These are phyloP conservation scores for Bombylius discolor DNA, from an alignment of 2,888 invertebrate species.

Conservation along the genomic window DNA sequence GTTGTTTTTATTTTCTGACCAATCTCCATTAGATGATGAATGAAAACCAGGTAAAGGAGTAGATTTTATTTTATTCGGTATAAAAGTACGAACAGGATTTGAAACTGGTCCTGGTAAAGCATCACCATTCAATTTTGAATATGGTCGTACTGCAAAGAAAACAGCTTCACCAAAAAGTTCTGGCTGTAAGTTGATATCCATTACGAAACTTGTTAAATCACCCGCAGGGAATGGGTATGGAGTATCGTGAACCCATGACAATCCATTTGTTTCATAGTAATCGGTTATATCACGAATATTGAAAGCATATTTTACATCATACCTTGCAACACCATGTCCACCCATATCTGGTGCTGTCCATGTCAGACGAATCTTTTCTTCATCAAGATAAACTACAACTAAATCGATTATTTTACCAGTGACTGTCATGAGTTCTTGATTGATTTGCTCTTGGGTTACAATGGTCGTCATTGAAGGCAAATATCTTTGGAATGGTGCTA, in stretches of 20 bases:
- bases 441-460: conserved; percentile 33
- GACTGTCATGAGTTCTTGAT: conserved; percentile 1
- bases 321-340: conserved; percentile 38
- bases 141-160: conserved; percentile 42
- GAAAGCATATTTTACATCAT: conserved; percentile 40
- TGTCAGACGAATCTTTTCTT: conserved; percentile 39
- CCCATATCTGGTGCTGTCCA: conserved; percentile 51
- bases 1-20: neutral
- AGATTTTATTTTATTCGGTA: conserved; percentile 24
- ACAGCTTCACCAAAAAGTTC: conserved; percentile 38
- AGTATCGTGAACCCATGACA: conserved; percentile 35
- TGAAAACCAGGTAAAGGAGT: neutral
- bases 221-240: conserved; percentile 40
- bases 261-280: conserved; percentile 36
- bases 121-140: conserved; percentile 27
- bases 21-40: neutral
- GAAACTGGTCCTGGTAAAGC: conserved; percentile 38
- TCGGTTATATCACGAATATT: conserved; percentile 37
- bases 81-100: conserved; percentile 41
- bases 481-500: conserved; percentile 40
- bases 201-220: conserved; percentile 37
- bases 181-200: conserved; percentile 34
- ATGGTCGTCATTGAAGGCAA: conserved; percentile 38
- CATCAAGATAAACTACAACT: conserved; percentile 36
- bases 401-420: conserved; percentile 44